Evolutionary conservation across 2,113 vertebrate species (phyloP).

Genomic region (Amphiprion ocellaris): DNA sequence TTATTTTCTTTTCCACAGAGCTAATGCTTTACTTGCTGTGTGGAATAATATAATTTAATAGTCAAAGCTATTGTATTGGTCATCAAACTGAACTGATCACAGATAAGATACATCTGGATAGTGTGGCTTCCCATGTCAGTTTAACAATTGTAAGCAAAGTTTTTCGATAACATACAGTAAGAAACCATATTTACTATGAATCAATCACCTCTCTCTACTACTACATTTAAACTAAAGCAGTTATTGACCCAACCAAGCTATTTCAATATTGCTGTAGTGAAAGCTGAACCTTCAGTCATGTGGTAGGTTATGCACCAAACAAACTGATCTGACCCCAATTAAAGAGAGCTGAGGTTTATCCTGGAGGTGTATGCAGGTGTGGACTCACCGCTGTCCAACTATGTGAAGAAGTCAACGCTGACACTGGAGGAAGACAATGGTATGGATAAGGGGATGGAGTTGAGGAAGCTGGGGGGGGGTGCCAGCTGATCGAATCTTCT

Average conservation of each 20-base stretch:
- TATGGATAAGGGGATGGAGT: slow-evolving; percentile 2
- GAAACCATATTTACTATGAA: not conserved
- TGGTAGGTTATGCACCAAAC: not conserved
- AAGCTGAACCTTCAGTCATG: not conserved
- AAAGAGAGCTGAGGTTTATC: not conserved
- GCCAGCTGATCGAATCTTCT: slow-evolving; percentile 78
- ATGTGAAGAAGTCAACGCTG: slow-evolving; percentile 35
- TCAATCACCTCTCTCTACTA: not conserved
- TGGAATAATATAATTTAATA: not conserved
- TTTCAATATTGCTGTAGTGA: too few species aligned
- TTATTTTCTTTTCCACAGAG: too few species aligned
- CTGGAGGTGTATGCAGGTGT: not conserved
- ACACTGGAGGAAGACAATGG: slow-evolving; percentile 32
- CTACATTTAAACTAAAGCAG: too few species aligned
- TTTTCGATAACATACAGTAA: too few species aligned
- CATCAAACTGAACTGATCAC: too few species aligned
- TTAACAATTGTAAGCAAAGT: too few species aligned
- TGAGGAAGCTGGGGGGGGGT: slow-evolving; percentile 34
- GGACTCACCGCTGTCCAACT: slow-evolving; percentile 14
- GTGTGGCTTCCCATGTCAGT: too few species aligned
- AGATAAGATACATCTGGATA: too few species aligned
- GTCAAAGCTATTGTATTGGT: not conserved
- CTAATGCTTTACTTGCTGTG: not conserved
- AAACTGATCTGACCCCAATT: too few species aligned
- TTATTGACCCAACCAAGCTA: too few species aligned